These are phyloP conservation scores for Daktulosphaira vitifoliae DNA, from an alignment of 1,140 invertebrate genomes.

Conservation along the genomic window DNA sequence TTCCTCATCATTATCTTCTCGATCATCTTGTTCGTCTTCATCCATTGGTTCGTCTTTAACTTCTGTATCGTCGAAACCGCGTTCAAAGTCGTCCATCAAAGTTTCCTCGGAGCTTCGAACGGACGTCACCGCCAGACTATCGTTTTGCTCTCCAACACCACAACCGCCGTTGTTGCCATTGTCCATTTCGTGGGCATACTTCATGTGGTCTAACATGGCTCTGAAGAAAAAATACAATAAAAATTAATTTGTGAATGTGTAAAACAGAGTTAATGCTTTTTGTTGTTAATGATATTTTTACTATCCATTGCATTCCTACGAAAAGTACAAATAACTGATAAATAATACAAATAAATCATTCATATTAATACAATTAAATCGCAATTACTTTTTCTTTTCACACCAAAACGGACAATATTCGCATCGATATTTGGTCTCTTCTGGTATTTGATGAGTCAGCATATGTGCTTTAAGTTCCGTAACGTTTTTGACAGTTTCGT, in stretches of 20 bases:
- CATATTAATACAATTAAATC: too few species aligned
- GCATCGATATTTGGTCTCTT: conserved; percentile 18
- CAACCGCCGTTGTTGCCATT: neutral
- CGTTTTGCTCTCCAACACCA: neutral
- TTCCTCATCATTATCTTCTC: neutral
- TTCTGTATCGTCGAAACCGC: too few species aligned
- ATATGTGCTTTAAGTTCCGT: conserved; percentile 5
- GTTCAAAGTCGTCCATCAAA: too few species aligned
- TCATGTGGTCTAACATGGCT: conserved; percentile 23
- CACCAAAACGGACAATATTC: conserved; percentile 27
- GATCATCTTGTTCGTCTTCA: neutral
- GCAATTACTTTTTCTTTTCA: conserved; percentile 23
- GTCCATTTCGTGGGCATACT: conserved; percentile 11
- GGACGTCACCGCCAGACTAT: too few species aligned
- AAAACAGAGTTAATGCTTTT: too few species aligned
- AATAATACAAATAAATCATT: too few species aligned
- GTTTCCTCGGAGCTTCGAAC: neutral
- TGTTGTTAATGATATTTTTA: too few species aligned
- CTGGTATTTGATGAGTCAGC: neutral
- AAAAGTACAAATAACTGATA: too few species aligned
- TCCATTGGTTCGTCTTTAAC: neutral
- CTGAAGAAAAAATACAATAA: neutral
- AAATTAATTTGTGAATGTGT: too few species aligned
- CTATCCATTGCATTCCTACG: too few species aligned
- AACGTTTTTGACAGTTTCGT: neutral